Conservation (phyloP, 2,113 vertebrate species). For the Clupea harengus region DNA sequence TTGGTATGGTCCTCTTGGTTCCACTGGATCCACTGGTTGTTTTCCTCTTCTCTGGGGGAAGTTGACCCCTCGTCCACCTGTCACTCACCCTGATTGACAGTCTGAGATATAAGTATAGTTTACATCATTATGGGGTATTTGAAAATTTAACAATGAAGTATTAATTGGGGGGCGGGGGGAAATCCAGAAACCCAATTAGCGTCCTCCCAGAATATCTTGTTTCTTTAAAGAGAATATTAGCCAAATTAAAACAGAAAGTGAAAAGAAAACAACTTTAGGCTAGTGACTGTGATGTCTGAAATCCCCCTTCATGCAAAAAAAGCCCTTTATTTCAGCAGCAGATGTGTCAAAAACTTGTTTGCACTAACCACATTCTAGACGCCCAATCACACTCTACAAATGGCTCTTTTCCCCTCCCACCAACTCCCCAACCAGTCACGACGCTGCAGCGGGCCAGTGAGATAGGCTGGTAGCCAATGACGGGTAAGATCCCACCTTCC, state of each 20-base stretch:
- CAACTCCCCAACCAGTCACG: constrained; percentile 49
- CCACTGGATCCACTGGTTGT: not conserved
- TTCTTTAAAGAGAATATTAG: not conserved
- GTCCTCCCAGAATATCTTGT: not conserved
- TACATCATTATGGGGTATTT: not conserved
- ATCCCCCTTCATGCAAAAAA: not conserved
- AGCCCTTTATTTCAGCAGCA: not conserved
- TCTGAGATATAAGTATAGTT: not conserved
- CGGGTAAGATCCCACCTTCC: constrained; percentile 87
- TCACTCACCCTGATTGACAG: not conserved
- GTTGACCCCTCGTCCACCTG: not conserved
- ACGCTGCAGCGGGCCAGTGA: constrained; percentile 67
- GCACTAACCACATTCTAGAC: not conserved
- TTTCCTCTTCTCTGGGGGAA: not conserved
- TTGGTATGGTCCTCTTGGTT: not conserved
- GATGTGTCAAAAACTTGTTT: not conserved
- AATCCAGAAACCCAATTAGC: not conserved
- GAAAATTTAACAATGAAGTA: not conserved
- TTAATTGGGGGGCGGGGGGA: not conserved
- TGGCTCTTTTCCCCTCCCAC: constrained; percentile 1
- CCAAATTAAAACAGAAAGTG: not conserved
- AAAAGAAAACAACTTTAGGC: not conserved
- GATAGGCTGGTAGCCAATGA: constrained; percentile 91
- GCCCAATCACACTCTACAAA: not conserved
- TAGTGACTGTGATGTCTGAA: not conserved